These are phyloP conservation scores for Ptychobarbus kaznakovi DNA, from an alignment of 2,797 vertebrate species.

Conservation along the genomic window DNA sequence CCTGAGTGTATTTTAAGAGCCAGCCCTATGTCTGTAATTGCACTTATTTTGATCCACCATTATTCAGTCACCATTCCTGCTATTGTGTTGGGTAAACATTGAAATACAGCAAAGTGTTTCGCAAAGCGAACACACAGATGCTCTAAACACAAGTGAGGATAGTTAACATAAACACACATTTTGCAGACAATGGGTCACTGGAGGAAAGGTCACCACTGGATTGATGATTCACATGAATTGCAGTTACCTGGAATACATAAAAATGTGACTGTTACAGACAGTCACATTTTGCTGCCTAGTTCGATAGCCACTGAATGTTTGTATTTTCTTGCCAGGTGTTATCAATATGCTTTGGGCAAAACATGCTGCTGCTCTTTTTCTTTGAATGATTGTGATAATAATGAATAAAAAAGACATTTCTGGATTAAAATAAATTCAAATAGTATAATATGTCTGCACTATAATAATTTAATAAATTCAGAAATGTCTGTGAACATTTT, in stretches of 20 bases:
- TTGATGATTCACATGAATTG: background rate
- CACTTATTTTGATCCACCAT: constrained; percentile 4
- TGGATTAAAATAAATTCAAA: too few relatives aligned
- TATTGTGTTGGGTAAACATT: constrained; percentile 54
- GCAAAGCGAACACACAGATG: background rate
- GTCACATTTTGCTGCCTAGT: too few relatives aligned
- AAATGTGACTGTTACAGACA: background rate
- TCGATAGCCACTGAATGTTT: background rate
- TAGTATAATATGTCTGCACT: too few relatives aligned
- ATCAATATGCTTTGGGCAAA: too few relatives aligned
- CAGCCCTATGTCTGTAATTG: constrained; percentile 16
- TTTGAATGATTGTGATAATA: too few relatives aligned
- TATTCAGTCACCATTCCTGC: background rate
- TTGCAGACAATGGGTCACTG: background rate
- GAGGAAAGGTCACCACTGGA: constrained; percentile 23
- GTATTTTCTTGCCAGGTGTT: background rate
- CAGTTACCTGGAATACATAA: background rate
- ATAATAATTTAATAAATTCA: too few relatives aligned
- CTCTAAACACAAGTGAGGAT: constrained; percentile 7
- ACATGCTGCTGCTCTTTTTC: background rate
- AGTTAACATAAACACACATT: constrained; percentile 40
- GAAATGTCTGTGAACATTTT: too few relatives aligned
- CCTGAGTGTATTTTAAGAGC: constrained; percentile 10
- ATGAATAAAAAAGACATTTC: too few relatives aligned
- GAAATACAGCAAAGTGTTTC: constrained; percentile 29